Conservation (phyloP, 1,140 invertebrate species). For the Chymomyza costata region DNA sequence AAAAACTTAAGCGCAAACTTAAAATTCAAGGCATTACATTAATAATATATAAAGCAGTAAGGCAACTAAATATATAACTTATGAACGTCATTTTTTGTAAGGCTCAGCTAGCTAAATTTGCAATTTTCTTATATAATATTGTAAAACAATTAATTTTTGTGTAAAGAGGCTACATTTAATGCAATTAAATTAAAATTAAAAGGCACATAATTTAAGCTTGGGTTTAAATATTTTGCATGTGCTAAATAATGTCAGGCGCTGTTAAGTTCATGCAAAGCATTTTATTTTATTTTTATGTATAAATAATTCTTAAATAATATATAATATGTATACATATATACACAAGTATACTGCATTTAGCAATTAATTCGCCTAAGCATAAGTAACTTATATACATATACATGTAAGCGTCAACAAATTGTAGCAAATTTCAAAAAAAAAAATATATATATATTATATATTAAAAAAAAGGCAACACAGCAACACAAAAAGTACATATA, state of each 20-base stretch:
- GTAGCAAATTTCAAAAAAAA: slow-evolving; percentile 37
- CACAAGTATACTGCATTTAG: slow-evolving; percentile 70
- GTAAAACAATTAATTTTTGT: slow-evolving; percentile 22
- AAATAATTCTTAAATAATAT: background rate
- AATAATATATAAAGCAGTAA: slow-evolving; percentile 7
- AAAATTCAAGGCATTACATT: slow-evolving; percentile 11
- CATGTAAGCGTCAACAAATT: slow-evolving; percentile 28
- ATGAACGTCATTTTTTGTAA: slow-evolving; percentile 19
- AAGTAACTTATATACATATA: slow-evolving; percentile 19
- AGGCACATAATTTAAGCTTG: too few species aligned
- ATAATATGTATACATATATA: slow-evolving; percentile 29
- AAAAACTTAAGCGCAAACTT: slow-evolving; percentile 38
- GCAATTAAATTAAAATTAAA: slow-evolving; percentile 30
- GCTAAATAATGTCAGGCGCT: background rate
- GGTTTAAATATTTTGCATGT: too few species aligned
- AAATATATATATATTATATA: slow-evolving; percentile 39
- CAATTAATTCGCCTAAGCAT: slow-evolving; percentile 14
- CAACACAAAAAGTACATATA: slow-evolving; percentile 73
- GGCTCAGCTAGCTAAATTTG: slow-evolving; percentile 49
- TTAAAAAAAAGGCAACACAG: too few species aligned
- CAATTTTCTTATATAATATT: too few species aligned
- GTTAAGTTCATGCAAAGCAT: background rate
- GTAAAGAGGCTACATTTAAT: slow-evolving; percentile 54
- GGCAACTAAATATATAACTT: slow-evolving; percentile 19
- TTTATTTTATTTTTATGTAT: background rate